Base-by-base conservation (phyloP, 2,113 vertebrate genomes). In the Colossoma macropomum region DNA sequence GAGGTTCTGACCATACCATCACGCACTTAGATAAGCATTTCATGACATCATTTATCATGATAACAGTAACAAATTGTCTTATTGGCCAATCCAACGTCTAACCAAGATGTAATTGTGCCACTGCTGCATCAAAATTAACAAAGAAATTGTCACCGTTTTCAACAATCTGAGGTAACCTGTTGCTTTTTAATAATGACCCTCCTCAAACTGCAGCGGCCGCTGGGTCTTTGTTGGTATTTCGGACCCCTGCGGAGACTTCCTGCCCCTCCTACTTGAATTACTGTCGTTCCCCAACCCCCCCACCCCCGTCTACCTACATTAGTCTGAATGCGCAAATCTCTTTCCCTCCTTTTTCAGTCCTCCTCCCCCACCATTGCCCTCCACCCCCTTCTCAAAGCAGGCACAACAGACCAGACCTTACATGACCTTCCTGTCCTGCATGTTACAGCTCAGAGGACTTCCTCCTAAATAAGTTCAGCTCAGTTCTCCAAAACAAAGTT, bases 311-410 rank as follows among this genome's bases (percentile, higher is more conserved):
- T 63, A 77, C 52, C 63, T 63, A 48, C 54, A 60, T n/a, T 50
- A 66, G 60, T 27, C 41, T 66, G 32, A 50, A 70, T 59, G 56
- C 50, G 54, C 63, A 63, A 81, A 85, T 63, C 50, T 66, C 48
- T 52, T 63, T 32, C 75, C 76, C 68, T 11, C 32, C 30, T 9
- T 69, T 25, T 72, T 77, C 54, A 11, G 25, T 68, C 17, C 52
- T 19, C 45, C 25, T 17, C 48, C 0, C 23, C 12, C 30, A 65
- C 30, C 38, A 50, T 17, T 13, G 11, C 41, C 45, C 13, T 5
- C 34, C 34, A 25, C n/a, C 15, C 15, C 13, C 63, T 66, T 17
- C 13, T 10, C 62, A 25, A 15, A 68, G 15, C 65, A 32, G 21
- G 19, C 21, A 10, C 32, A 38, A 38, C 32, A 12, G 32, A 32